These are phyloP conservation scores for Pampusana beccarii DNA, from an alignment of 2,113 vertebrate species.

Conservation along the genomic window DNA sequence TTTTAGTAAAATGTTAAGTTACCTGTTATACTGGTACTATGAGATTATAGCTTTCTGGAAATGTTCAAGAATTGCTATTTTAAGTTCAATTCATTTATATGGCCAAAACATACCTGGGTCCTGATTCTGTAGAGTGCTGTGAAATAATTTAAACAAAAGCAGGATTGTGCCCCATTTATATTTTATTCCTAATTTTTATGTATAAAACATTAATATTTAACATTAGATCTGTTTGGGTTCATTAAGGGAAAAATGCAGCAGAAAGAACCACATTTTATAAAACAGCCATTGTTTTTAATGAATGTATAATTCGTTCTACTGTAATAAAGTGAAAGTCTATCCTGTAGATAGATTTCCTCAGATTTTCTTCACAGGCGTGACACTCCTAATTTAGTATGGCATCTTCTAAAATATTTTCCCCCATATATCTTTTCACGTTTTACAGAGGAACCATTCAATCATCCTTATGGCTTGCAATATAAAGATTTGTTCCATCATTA, in stretches of 20 bases:
- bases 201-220: background rate
- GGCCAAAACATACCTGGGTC: background rate
- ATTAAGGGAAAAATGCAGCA: background rate
- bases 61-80: background rate
- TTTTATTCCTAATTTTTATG: background rate
- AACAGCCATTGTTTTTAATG: conserved; percentile 25
- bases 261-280: background rate
- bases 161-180: background rate
- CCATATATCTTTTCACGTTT: background rate
- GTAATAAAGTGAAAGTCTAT: conserved; percentile 33
- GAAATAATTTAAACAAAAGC: background rate
- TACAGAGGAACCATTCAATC: conserved; percentile 28
- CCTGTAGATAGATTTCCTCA: background rate
- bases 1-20: background rate
- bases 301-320: background rate
- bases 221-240: background rate
- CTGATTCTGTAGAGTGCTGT: background rate
- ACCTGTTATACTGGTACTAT: background rate
- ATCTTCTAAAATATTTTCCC: background rate
- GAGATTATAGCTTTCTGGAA: background rate
- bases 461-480: background rate
- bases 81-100: background rate
- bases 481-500: conserved; percentile 23
- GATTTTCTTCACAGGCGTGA: background rate
- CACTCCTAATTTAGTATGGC: background rate